Evolutionary conservation across 2,113 vertebrate genomes (phyloP).

Genomic region (Donacobius atricapilla): DNA sequence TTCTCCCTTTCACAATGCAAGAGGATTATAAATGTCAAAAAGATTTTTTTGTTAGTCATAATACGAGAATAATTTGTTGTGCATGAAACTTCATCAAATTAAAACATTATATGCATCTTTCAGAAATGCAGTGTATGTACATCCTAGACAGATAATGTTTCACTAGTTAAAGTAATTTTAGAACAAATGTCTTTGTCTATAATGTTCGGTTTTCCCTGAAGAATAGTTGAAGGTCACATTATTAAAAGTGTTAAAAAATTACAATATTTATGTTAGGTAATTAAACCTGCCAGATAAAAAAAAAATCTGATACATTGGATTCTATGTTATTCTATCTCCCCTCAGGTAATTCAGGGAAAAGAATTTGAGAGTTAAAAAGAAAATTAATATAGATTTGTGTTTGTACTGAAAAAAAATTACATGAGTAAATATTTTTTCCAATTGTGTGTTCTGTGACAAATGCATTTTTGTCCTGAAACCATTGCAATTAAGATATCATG

Average conservation of each 20-base stretch:
- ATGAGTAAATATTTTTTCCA: neutral
- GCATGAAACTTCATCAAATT: neutral
- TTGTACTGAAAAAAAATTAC: neutral
- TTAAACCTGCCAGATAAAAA: conserved; percentile 52
- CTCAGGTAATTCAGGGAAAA: neutral
- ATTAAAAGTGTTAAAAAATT: conserved; percentile 54
- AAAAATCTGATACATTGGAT: conserved; percentile 2
- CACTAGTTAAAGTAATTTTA: conserved; percentile 26
- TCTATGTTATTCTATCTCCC: neutral
- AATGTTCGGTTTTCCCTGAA: neutral
- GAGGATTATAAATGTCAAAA: neutral
- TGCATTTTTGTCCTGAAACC: neutral
- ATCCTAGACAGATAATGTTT: neutral
- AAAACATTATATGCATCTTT: neutral
- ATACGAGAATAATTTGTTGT: neutral
- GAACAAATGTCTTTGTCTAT: conserved; percentile 45
- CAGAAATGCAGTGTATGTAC: neutral
- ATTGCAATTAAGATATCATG: neutral
- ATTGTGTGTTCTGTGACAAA: neutral
- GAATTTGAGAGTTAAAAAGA: neutral
- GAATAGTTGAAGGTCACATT: conserved; percentile 46
- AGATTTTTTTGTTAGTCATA: neutral
- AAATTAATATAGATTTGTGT: neutral
- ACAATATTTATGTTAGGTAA: conserved; percentile 59
- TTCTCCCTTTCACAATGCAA: neutral